phyloP scores from a whole-genome alignment of 2,888 invertebrate genomes.

The Nineta flava region DNA sequence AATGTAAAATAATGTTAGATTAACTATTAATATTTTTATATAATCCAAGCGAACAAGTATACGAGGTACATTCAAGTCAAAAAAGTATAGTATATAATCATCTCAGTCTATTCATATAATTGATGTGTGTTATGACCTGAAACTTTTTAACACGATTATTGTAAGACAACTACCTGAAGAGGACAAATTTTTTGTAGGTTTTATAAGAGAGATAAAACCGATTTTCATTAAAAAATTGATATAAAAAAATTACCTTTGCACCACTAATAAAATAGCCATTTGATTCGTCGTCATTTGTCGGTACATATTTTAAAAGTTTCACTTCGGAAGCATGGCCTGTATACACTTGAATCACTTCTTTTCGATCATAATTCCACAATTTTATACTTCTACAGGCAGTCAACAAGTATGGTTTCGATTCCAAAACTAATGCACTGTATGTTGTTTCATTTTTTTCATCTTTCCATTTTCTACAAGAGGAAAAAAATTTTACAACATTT shows the following conservation, averaged over 20 bases:
- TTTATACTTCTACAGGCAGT: constrained; percentile 33
- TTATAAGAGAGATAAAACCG: too few relatives aligned
- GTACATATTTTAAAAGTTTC: constrained; percentile 27
- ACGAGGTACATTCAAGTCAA: too few relatives aligned
- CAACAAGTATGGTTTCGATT: constrained; percentile 28
- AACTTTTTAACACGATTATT: too few relatives aligned
- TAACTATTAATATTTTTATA: too few relatives aligned
- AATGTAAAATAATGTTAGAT: too few relatives aligned
- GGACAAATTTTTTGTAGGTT: too few relatives aligned
- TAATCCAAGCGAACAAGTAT: too few relatives aligned
- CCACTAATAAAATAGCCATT: constrained; percentile 30
- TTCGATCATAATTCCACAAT: constrained; percentile 43
- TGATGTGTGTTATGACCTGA: too few relatives aligned
- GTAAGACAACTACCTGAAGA: too few relatives aligned
- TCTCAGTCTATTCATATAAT: too few relatives aligned
- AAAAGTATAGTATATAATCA: too few relatives aligned
- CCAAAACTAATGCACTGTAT: constrained; percentile 42
- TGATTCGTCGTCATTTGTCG: constrained; percentile 16
- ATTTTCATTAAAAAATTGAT: background rate
- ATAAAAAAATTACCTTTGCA: constrained; percentile 25
- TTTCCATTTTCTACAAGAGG: constrained; percentile 44
- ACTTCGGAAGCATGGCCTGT: constrained; percentile 47
- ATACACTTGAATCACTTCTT: constrained; percentile 42
- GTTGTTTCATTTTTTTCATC: constrained; percentile 36
- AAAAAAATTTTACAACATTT: constrained; percentile 7